Evolutionary conservation across 2,888 invertebrate genomes (phyloP).

Genomic region (Vanessa cardui): DNA sequence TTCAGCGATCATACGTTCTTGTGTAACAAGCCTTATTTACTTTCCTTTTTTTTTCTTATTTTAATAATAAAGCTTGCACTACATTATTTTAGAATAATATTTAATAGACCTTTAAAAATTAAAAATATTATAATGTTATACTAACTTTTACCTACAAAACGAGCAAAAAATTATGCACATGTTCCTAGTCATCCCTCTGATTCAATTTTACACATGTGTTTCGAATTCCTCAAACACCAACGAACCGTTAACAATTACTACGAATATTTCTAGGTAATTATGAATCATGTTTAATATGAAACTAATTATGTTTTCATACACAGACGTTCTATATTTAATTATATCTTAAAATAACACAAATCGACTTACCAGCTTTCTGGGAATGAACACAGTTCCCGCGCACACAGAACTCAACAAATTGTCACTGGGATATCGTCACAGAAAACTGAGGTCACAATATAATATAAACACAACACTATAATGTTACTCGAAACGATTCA

Average conservation of each 20-base stretch:
- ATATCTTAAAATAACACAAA: slow-evolving; percentile 77
- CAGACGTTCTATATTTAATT: slow-evolving; percentile 78
- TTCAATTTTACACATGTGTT: slow-evolving; percentile 37
- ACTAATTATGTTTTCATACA: slow-evolving; percentile 78
- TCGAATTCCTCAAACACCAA: slow-evolving; percentile 37
- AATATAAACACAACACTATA: slow-evolving; percentile 46
- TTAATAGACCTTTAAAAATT: too few species aligned
- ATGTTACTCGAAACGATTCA: slow-evolving; percentile 60
- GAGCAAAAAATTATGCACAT: slow-evolving; percentile 13
- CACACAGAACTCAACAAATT: slow-evolving; percentile 51
- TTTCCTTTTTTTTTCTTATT: too few species aligned
- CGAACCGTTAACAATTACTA: slow-evolving; percentile 33
- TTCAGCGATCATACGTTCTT: too few species aligned
- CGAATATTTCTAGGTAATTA: slow-evolving; percentile 55
- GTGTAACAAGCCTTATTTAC: too few species aligned
- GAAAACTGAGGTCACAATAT: slow-evolving; percentile 45
- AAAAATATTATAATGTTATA: too few species aligned
- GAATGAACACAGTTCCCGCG: slow-evolving; percentile 60
- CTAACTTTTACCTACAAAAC: slow-evolving; percentile 3
- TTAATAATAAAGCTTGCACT: too few species aligned
- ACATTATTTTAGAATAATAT: too few species aligned
- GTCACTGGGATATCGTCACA: slow-evolving; percentile 41
- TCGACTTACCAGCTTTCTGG: slow-evolving; percentile 70
- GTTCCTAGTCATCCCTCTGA: slow-evolving; percentile 24
- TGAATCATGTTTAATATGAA: slow-evolving; percentile 66